Evolutionary conservation across 2,888 invertebrate species (phyloP), one percentile per base, ranked within the genome.

Genomic region (Scrobipalpa atriplicella): DNA sequence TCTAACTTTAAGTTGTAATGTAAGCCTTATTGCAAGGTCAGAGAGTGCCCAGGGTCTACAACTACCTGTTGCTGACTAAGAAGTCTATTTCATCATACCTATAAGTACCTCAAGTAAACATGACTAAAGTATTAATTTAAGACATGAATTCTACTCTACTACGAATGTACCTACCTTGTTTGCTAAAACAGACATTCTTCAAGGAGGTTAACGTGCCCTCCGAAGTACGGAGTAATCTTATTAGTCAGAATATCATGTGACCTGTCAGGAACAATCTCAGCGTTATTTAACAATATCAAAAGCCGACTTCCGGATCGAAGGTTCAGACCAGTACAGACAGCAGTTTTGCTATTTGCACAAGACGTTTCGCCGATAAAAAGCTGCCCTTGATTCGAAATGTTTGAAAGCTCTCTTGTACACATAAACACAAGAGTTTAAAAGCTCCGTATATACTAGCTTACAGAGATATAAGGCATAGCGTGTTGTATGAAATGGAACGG

Each of bases 381-480:
- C 10, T 63, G 63, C 52, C 63, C 63, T 63, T 63, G 52, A 18
- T 52, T 52, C 52, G 36, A 63, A 63, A 47, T 47, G 62, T 62
- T 63, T 51, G 51, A 52, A 63, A 63, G 38, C 52, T 21, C 51
- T 38, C 2, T n/a, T n/a, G 7, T 0, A 36, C 51, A 18, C 51
- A 51, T 21, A 56, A 19, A 39, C n/a, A 62, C 1, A 62, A 43
- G 13, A 21, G 52, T 18, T 51, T 51, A 2, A 63, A 63, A 63
- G 36, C 18, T 38, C 21, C 13, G 21, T 63, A 63, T 63, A 51
- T 62, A 62, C 63, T 43, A 52, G 13, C 52, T 10, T 8, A 36
- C 16, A 36, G 29, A 9, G 29, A 29, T 29, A 29, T 29, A 29
- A 29, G 29, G 58, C 38, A 21, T 21, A 9, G 54, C 43, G 62